Evolutionary conservation across 2,888 invertebrate genomes (phyloP), one percentile per base, ranked within the genome.

Genomic region (Subacronicta megacephala): DNA sequence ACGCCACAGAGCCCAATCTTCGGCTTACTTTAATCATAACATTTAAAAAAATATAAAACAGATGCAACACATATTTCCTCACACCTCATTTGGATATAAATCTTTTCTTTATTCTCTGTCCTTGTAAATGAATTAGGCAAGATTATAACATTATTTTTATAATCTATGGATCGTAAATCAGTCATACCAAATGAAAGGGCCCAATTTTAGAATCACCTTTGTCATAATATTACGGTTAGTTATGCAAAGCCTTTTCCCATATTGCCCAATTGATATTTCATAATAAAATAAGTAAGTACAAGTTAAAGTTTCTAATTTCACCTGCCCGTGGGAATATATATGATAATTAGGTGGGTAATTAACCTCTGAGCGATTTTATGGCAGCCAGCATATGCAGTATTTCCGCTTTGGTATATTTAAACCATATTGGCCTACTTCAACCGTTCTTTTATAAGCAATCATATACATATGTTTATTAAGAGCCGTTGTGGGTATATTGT

Each of bases 241-340:
- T 79, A 77, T 65, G 68, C 71, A 46, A 66, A 29, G 18, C 57
- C 44, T 57, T 45, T 75, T 36, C 78, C 81, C 81, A 79, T 74
- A 73, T 83, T 82, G 72, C 71, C 81, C 70, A 83, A 80, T 50
- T 63, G 45, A 53, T 72, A 79, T 82, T 81, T 75, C 65, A 80
- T 81, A 83, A 73, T 83, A 74, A 82, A 83, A 81, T 81, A 54
- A 41, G 51, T 81, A 54, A 41, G 51, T 76, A 71, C 51, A 72
- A 77, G 81, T 83, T 82, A 77, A 78, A 76, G 57, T 53, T 57
- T 57, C 51, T 81, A 78, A 81, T 87, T 88, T 89, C 85, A 84
- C 84, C 71, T 62, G 67, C 58, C 74, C 61, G 53, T 82, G 77
- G 76, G 81, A 85, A 87, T 87, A 80, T 80, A 70, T 83, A 84